Percentiles rank a stretch among this genome's conserved stretches.
Evolutionary conservation across 2,888 invertebrate genomes (phyloP).

Genomic region (Eupeodes luniger): DNA sequence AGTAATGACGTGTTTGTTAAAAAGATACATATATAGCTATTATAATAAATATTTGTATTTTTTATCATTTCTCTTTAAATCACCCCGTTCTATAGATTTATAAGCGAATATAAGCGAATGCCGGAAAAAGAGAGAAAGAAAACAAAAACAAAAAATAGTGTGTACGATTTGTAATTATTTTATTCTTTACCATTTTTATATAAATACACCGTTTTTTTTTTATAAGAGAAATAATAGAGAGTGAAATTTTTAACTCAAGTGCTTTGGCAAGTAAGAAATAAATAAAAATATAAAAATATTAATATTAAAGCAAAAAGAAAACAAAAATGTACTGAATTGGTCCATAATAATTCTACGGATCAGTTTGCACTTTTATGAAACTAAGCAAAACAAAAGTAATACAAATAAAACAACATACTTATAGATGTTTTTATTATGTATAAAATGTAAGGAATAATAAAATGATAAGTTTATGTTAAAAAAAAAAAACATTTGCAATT

Average conservation of each 20-base stretch:
- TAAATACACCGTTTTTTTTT: slow-evolving; percentile 65
- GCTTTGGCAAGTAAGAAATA: slow-evolving; percentile 44
- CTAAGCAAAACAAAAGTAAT: slow-evolving; percentile 52
- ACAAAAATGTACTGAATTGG: slow-evolving; percentile 50
- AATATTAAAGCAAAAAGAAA: slow-evolving; percentile 34
- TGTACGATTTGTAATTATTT: slow-evolving; percentile 69
- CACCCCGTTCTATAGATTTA: slow-evolving; percentile 69
- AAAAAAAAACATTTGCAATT: background rate
- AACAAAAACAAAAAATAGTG: slow-evolving; percentile 46
- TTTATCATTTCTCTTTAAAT: slow-evolving; percentile 48
- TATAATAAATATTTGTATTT: slow-evolving; percentile 31
- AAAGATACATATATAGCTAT: slow-evolving; percentile 53
- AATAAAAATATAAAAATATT: slow-evolving; percentile 23
- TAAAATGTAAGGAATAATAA: slow-evolving; percentile 73
- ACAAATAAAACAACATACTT: slow-evolving; percentile 67
- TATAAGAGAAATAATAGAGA: slow-evolving; percentile 40
- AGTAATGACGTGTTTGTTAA: slow-evolving; percentile 73
- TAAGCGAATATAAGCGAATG: slow-evolving; percentile 71
- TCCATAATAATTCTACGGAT: slow-evolving; percentile 48
- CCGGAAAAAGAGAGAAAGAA: slow-evolving; percentile 45
- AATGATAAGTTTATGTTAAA: slow-evolving; percentile 72
- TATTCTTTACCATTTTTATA: slow-evolving; percentile 68
- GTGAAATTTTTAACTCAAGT: slow-evolving; percentile 48
- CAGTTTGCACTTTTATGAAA: slow-evolving; percentile 64
- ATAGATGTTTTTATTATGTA: slow-evolving; percentile 76